phyloP scores from a whole-genome alignment of 2,888 invertebrate species.

The Parascotia fuliginaria region DNA sequence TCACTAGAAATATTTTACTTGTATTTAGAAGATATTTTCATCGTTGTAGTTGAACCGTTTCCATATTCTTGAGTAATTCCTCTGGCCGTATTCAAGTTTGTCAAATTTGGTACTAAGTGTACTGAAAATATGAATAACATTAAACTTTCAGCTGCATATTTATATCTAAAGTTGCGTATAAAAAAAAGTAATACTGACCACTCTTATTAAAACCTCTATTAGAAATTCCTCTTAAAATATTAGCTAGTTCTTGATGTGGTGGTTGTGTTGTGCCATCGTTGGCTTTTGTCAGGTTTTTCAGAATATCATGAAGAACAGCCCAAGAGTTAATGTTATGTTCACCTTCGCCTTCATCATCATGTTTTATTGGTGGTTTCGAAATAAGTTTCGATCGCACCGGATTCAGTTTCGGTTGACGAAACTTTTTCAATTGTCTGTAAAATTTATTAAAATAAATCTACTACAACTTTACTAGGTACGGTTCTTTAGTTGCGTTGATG shows the following conservation, averaged over 20 bases:
- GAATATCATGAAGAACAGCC: slow-evolving; percentile 49
- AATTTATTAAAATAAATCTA: no score
- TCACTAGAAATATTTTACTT: not conserved
- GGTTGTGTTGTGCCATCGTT: slow-evolving; percentile 14
- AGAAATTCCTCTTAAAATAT: slow-evolving; percentile 45
- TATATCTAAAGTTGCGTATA: no score
- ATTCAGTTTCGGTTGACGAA: not conserved
- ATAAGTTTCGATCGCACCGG: not conserved
- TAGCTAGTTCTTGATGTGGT: slow-evolving; percentile 32
- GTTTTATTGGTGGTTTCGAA: not conserved
- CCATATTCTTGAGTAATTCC: not conserved
- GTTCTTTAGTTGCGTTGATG: no score
- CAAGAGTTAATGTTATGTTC: slow-evolving; percentile 35
- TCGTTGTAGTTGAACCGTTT: not conserved
- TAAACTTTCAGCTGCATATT: not conserved
- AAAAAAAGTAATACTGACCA: slow-evolving; percentile 58
- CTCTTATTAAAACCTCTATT: slow-evolving; percentile 53
- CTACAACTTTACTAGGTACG: no score
- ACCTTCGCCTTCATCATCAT: slow-evolving; percentile 4
- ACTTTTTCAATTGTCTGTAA: slow-evolving; percentile 4
- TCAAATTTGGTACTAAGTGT: not conserved
- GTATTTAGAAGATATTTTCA: not conserved
- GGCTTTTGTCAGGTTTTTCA: slow-evolving; percentile 50
- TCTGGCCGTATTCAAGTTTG: not conserved
- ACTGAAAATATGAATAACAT: slow-evolving; percentile 3